These are phyloP conservation scores for Thermophis baileyi DNA, from an alignment of 2,113 vertebrate genomes.

Conservation along the genomic window DNA sequence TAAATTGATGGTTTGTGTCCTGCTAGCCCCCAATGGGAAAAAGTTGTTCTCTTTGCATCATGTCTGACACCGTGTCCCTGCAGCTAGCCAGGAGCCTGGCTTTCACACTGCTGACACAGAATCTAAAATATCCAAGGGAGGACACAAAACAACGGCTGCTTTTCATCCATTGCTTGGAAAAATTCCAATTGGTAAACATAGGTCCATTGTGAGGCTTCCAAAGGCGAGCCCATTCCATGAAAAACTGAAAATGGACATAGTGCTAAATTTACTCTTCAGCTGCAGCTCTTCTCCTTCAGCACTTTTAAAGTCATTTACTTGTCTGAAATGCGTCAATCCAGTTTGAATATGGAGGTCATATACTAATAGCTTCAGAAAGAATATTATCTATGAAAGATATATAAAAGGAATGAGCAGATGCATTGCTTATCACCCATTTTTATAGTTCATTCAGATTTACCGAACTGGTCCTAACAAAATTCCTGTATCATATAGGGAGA, in stretches of 20 bases:
- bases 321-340: not conserved
- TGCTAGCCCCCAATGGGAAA: not conserved
- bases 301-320: constrained; percentile 2
- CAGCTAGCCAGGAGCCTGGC: not conserved
- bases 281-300: constrained; percentile 15
- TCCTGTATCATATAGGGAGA: not conserved
- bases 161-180: constrained; percentile 4
- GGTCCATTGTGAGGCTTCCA: constrained; percentile 24
- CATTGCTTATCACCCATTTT: not conserved
- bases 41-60: not conserved
- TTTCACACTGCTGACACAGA: not conserved
- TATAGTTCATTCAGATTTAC: not conserved
- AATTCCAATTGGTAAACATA: constrained; percentile 10
- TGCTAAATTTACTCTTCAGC: constrained; percentile 26
- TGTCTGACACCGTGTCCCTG: not conserved
- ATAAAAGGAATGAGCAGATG: not conserved
- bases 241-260: constrained; percentile 1
- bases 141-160: constrained; percentile 4
- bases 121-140: not conserved
- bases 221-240: constrained; percentile 12
- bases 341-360: not conserved
- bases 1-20: not conserved
- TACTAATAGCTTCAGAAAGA: not conserved
- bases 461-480: not conserved
- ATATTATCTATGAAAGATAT: not conserved